A percentile compares a stretch with the other conserved stretches of the same genome.
phyloP scores from a whole-genome alignment of 2,797 vertebrate genomes.

The Neomorphus geoffroyi region DNA sequence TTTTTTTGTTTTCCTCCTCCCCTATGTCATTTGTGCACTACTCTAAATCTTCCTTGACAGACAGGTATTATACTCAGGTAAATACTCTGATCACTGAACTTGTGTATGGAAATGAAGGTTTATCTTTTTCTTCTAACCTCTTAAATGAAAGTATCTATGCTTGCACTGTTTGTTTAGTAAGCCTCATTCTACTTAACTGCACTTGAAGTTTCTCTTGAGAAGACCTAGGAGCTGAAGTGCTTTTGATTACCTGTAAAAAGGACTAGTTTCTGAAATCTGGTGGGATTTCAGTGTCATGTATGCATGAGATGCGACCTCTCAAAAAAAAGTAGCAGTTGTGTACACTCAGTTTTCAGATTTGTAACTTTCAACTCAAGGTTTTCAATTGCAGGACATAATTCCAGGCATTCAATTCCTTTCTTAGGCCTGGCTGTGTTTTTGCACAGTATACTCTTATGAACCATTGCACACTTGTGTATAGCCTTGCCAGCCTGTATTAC shows the following conservation, averaged over 20 bases:
- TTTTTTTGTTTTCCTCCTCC: background rate
- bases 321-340: background rate
- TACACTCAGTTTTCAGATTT: background rate
- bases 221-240: background rate
- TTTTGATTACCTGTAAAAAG: background rate
- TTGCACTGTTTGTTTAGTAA: background rate
- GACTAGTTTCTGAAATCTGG: background rate
- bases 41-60: background rate
- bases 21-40: background rate
- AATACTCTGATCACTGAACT: background rate
- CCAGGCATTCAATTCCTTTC: background rate
- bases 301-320: background rate
- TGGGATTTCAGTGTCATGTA: background rate
- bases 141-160: background rate
- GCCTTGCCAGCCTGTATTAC: background rate
- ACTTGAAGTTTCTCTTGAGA: background rate
- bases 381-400: background rate
- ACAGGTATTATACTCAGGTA: background rate
- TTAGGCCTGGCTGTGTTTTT: background rate
- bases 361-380: background rate
- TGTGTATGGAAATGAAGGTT: background rate
- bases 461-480: background rate
- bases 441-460: background rate
- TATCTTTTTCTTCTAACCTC: background rate
- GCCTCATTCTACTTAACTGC: background rate